phyloP scores from a whole-genome alignment of 2,888 invertebrate genomes.

The Leuctra nigra region DNA sequence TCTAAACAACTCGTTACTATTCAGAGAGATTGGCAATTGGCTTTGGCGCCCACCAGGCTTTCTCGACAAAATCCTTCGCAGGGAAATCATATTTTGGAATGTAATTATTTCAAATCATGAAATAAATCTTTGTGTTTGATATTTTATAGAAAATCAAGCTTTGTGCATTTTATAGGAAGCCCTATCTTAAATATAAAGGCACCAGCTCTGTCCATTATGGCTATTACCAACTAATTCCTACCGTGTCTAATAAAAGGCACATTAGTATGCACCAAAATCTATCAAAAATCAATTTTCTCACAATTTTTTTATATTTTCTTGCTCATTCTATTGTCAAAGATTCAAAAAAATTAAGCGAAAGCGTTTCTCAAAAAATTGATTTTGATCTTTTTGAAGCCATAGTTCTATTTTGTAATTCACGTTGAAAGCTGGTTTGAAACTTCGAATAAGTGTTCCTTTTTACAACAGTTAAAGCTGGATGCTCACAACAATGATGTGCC shows the following conservation, averaged over 20 bases:
- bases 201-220: constrained; percentile 21
- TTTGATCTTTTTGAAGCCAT: too few relatives aligned
- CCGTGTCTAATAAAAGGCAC: constrained; percentile 18
- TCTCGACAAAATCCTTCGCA: too few relatives aligned
- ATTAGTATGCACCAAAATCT: constrained; percentile 20
- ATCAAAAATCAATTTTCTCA: constrained; percentile 2
- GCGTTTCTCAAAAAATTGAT: too few relatives aligned
- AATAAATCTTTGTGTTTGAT: too few relatives aligned
- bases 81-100: too few relatives aligned
- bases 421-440: constrained; percentile 3
- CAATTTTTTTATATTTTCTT: not conserved
- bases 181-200: constrained; percentile 18
- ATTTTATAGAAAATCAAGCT: too few relatives aligned
- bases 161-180: constrained; percentile 8
- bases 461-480: constrained; percentile 1
- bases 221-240: constrained; percentile 15
- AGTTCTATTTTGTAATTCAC: not conserved
- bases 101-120: too few relatives aligned
- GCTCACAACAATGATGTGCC: not conserved
- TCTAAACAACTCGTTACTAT: too few relatives aligned
- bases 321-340: not conserved
- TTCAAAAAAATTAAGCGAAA: not conserved
- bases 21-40: too few relatives aligned
- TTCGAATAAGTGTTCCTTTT: not conserved
- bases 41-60: too few relatives aligned